phyloP scores from a whole-genome alignment of 2,888 invertebrate species.

The Machimus rusticus region DNA sequence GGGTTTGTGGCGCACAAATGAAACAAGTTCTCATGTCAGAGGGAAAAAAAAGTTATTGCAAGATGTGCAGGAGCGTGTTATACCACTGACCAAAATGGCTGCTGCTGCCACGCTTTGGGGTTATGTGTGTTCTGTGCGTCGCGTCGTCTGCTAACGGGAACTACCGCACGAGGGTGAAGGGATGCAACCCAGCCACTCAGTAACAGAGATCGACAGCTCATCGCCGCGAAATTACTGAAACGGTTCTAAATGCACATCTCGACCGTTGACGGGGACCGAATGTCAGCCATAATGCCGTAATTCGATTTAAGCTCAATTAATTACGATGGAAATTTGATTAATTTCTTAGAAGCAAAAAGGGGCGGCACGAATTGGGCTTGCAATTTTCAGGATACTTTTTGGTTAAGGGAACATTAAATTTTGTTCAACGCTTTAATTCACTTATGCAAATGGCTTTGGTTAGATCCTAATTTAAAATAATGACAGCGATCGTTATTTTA shows the following conservation, averaged over 20 bases:
- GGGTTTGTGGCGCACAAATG: not conserved
- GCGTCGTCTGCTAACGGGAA: not conserved
- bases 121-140: not conserved
- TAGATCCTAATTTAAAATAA: not conserved
- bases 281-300: slow-evolving; percentile 50
- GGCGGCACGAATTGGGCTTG: not conserved
- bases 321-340: slow-evolving; percentile 60
- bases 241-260: not conserved
- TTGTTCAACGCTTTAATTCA: not conserved
- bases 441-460: not conserved
- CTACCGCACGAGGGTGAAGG: not conserved
- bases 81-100: slow-evolving; percentile 12
- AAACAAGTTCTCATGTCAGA: not conserved
- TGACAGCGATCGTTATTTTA: not conserved
- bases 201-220: not conserved
- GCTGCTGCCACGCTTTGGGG: not conserved
- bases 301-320: slow-evolving; percentile 64
- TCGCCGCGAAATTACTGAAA: not conserved
- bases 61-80: not conserved
- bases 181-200: not conserved
- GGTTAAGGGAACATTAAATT: not conserved
- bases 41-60: not conserved
- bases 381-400: not conserved
- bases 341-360: slow-evolving; percentile 16
- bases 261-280: not conserved